Evolutionary conservation across 2,113 vertebrate genomes (phyloP), one percentile per base, ranked within the genome.

Genomic region (Rhynchomys soricoides): DNA sequence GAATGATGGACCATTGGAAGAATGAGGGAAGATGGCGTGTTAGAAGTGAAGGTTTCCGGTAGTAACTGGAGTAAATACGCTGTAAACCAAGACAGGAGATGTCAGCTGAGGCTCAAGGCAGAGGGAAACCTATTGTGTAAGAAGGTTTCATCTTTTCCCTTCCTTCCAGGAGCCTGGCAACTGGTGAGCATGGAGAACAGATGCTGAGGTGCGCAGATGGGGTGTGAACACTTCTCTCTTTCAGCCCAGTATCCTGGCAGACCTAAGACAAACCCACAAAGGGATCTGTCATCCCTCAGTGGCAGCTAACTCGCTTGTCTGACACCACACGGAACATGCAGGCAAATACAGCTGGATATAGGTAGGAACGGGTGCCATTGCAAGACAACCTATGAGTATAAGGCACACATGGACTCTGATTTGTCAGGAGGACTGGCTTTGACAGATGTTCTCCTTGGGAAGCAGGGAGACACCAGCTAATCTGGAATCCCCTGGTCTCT

Each of bases 201-300:
- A 40, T 78, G 43, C 74, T 62, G 79, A 79, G 70, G 7, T 73
- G 55, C 21, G 52, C 71, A 17, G 9, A 17, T 77, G 66, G 55
- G 7, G 16, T 62, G 70, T 21, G 75, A 93, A 92, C 95, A 59
- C 0, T n/a, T 31, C 71, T 94, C 90, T 95, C 89, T 92, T 74
- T 8, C 86, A 97, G 97, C 97, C 74, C 62, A 93, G 2, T 8
- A 26, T 86, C 68, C 91, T 40, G 73, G 94, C 64, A 40, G 96
- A 96, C 93, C 31, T 22, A 79, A 97, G 96, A 87, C n/a, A 64
- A 2, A 0, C 12, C 85, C 34, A 70, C 17, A 0, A 73, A 95
- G 68, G 66, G 89, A 91, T 95, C 55, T 22, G 9, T 73, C 89
- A 77, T 40, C 48, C 50, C 6, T 94, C 86, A 34, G 55, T 0